Percentiles rank a stretch among this genome's conserved stretches.
These are phyloP conservation scores for Bombus affinis DNA, from an alignment of 1,140 invertebrate genomes.

Conservation along the genomic window DNA sequence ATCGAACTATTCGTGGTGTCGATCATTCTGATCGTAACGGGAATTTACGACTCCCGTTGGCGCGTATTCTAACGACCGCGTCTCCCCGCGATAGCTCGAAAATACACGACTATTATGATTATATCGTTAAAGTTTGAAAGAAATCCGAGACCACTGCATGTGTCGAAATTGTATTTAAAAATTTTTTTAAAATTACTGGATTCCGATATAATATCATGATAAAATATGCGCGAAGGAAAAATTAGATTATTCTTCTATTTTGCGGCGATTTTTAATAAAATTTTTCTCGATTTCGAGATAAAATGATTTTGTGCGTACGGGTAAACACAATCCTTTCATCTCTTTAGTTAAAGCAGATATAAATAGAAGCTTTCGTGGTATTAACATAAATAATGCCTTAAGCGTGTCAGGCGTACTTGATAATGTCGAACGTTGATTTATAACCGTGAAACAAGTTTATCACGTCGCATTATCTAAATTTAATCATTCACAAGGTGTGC, in stretches of 20 bases:
- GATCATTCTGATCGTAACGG: no score
- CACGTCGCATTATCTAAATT: conserved; percentile 8
- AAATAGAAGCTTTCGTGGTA: neutral
- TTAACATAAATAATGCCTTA: conserved; percentile 12
- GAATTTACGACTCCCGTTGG: no score
- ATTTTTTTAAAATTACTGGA: neutral
- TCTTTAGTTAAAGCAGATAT: conserved; percentile 3
- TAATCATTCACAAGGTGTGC: conserved; percentile 1
- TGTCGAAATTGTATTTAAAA: neutral
- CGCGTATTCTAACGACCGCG: no score
- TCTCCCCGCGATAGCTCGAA: no score
- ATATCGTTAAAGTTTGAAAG: no score
- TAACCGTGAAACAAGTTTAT: conserved; percentile 3
- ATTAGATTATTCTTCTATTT: neutral
- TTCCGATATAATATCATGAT: neutral
- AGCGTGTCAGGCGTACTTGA: neutral
- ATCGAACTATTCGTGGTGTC: no score
- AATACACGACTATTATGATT: no score
- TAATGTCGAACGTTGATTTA: conserved; percentile 28
- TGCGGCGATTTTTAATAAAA: neutral
- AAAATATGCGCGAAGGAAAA: neutral
- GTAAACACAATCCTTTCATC: neutral
- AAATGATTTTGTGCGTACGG: neutral
- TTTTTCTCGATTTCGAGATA: neutral
- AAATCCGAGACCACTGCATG: neutral